Evolutionary conservation across 2,888 invertebrate species (phyloP).

Genomic region (Plemyria rubiginata): DNA sequence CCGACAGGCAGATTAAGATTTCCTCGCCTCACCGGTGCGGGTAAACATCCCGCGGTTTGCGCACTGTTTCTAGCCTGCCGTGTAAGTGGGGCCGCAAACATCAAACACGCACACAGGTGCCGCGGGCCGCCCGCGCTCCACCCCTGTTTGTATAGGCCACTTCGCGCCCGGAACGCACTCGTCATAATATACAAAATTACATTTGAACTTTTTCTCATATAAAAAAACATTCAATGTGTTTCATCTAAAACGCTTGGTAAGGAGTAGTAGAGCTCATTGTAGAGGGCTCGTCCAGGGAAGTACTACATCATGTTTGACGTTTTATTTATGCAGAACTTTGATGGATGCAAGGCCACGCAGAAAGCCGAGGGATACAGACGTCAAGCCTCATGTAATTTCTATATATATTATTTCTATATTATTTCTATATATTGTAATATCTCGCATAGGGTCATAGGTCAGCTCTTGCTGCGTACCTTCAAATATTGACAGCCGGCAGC

Average conservation of each 20-base stretch:
- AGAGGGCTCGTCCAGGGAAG: no score
- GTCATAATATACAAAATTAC: no score
- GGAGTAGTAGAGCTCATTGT: no score
- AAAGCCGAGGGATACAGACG: no score
- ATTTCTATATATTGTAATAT: no score
- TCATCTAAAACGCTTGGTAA: not conserved
- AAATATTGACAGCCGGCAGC: conserved; percentile 78
- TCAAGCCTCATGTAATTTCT: no score
- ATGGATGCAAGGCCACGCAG: no score
- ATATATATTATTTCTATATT: no score
- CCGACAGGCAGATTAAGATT: conserved; percentile 71
- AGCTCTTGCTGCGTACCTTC: conserved; percentile 43
- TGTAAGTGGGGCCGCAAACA: conserved; percentile 81
- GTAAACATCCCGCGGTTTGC: conserved; percentile 73
- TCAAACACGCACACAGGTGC: conserved; percentile 64
- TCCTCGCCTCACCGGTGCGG: conserved; percentile 71
- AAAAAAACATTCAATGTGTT: not conserved
- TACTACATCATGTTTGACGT: no score
- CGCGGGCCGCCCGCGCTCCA: conserved; percentile 56
- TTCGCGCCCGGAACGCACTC: conserved; percentile 56
- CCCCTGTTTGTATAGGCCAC: conserved; percentile 71
- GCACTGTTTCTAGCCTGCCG: conserved; percentile 68
- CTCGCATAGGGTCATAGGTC: conserved; percentile 21
- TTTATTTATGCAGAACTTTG: no score
- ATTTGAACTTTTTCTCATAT: conserved; percentile 53